Evolutionary conservation across 2,888 invertebrate species (phyloP), one percentile per base, ranked within the genome.

Genomic region (Caenorhabditis doughertyi): DNA sequence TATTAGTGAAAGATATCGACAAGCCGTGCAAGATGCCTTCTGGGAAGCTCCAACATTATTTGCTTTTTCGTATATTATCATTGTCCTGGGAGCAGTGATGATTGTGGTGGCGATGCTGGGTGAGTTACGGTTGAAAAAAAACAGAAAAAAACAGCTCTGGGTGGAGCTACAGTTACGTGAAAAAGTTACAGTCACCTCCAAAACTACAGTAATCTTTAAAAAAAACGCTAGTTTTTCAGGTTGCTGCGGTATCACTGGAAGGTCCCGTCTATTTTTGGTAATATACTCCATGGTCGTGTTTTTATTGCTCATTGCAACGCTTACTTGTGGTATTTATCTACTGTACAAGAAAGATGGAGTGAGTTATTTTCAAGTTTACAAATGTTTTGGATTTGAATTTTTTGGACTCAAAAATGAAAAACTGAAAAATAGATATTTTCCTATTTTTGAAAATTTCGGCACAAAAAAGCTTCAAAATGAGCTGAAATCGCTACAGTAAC

Each of bases 21-120:
- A 90, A 71, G 90, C 87, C 23, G 91, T 91, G 5, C 79, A 89
- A 53, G 88, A 90, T 23, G 89, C 91, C 0, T 90, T 91, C 60
- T 91, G 91, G 91, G 87, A 89, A 64, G 90, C 90, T 3, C 89
- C 90, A 8, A 90, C 90, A n/a, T 58, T 90, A 9, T 90, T 89
- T 74, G 80, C 87, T 7, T 91, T 91, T 53, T 90, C 90, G n/a
- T 91, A 92, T 70, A 88, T 91, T 49, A 81, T 91, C n/a, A 90
- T 91, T 51, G 86, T 90, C 2, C 82, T 91, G 42, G 90, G 91
- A 2, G 82, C 83, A 2, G 81, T 73, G 16, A 89, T 90, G 89
- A 87, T 92, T 16, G 86, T 91, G 11, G 87, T 89, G 11, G 87
- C 90, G 5, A 85, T 91, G 68, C 81, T 90, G 25, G 91, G 88